Conservation (phyloP, 1,140 invertebrate species). For the Microplitis mediator region DNA sequence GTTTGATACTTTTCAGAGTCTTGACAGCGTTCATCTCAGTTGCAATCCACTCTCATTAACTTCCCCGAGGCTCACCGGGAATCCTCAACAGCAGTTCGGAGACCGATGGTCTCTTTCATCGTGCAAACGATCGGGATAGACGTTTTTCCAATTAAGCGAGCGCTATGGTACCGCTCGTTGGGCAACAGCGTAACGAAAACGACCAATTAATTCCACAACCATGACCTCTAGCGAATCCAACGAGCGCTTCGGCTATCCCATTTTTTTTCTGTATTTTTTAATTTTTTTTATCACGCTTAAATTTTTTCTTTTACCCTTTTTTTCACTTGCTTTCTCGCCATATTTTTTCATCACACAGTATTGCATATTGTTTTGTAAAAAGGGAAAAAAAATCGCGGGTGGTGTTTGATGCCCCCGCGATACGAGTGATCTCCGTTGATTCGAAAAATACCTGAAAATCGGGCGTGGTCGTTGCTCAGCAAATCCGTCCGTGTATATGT, state of each 20-base stretch:
- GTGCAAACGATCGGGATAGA: constrained; percentile 28
- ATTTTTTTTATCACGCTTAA: background rate
- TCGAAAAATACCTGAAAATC: constrained; percentile 33
- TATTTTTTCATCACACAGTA: background rate
- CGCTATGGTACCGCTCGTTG: constrained; percentile 14
- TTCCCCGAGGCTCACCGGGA: background rate
- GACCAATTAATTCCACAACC: constrained; percentile 38
- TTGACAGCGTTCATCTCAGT: background rate
- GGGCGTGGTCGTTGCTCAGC: constrained; percentile 24
- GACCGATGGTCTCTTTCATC: constrained; percentile 27
- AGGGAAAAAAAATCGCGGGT: too few species aligned
- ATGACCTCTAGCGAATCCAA: constrained; percentile 21
- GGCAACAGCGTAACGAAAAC: constrained; percentile 26
- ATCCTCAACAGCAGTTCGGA: background rate
- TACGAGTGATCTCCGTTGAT: constrained; percentile 26
- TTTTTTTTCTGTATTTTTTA: constrained; percentile 7
- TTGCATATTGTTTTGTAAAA: background rate
- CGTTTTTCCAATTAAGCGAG: constrained; percentile 29
- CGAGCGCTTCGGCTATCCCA: constrained; percentile 10
- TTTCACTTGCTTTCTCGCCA: background rate
- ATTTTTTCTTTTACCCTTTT: background rate
- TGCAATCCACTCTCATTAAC: constrained; percentile 29
- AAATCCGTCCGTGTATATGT: constrained; percentile 21
- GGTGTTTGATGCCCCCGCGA: constrained; percentile 21
- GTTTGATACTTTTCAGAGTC: constrained; percentile 19